These are phyloP conservation scores for Campylomormyrus numenius DNA, from an alignment of 2,113 vertebrate species.

Conservation along the genomic window DNA sequence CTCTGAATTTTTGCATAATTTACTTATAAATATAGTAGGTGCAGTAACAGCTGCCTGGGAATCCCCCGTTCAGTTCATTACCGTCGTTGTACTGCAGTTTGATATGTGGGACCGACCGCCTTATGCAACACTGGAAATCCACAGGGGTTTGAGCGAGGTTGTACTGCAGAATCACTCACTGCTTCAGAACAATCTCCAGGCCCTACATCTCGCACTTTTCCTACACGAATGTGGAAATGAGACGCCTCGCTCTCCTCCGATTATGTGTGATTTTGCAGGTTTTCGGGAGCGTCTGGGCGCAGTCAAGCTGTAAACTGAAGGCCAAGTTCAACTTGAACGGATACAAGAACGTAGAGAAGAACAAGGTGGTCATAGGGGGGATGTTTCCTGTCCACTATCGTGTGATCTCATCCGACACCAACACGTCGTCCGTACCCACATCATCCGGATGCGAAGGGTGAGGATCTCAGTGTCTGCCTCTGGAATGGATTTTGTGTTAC, in stretches of 20 bases:
- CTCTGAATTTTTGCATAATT: not conserved
- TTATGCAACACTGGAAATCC: slow-evolving; percentile 41
- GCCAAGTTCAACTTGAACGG: slow-evolving; percentile 63
- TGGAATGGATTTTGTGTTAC: not conserved
- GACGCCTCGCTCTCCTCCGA: slow-evolving; percentile 39
- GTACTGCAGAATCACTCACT: slow-evolving; percentile 39
- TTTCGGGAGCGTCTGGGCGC: slow-evolving; percentile 12
- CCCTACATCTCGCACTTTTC: slow-evolving; percentile 19
- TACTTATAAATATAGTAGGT: not conserved
- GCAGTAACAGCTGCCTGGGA: not conserved
- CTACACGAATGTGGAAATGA: slow-evolving; percentile 34
- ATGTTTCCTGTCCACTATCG: slow-evolving; percentile 71
- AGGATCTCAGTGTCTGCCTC: slow-evolving; percentile 32
- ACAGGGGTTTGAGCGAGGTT: slow-evolving; percentile 40
- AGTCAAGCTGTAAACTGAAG: slow-evolving; percentile 55
- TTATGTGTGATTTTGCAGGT: slow-evolving; percentile 39
- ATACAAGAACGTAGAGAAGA: slow-evolving; percentile 65
- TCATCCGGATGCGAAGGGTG: slow-evolving; percentile 71
- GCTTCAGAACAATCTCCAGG: slow-evolving; percentile 21
- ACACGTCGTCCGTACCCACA: slow-evolving; percentile 56
- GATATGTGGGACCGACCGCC: slow-evolving; percentile 15
- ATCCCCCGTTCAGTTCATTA: not conserved
- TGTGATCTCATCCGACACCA: slow-evolving; percentile 51
- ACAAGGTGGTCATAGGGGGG: slow-evolving; percentile 64
- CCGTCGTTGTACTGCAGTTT: not conserved